Base-by-base conservation (phyloP, 1,140 invertebrate species). In the Plectrocnemia conspersa region DNA sequence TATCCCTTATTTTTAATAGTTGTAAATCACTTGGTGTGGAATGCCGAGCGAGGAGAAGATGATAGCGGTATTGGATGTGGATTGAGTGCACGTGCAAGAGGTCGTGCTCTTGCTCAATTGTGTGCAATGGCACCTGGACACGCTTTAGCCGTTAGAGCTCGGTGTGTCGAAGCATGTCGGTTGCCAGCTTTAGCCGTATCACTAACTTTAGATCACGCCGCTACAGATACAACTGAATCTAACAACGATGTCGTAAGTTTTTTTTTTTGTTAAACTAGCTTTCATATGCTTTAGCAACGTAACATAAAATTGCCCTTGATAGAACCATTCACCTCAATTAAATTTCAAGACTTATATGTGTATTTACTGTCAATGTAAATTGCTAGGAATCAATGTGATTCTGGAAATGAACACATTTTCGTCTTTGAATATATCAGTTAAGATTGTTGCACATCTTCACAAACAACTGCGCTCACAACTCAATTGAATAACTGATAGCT, bases 41-140 rank as follows among this genome's bases (percentile, higher is more conserved):
- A 89, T 75, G 91, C 91, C 36, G 93, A 96, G 65, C 85, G 87
- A 65, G 86, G 89, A 64, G 93, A 94, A 66, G 90, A 92, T 24
- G 78, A 83, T 55, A 88, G 89, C 11, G 79, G 70, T 2, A 68
- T 72, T 19, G 63, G 71, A 55, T 68, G 71, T 3, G 71, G 69
- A 61, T 23, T 50, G 1, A 35, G 47, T 38, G 54, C 54, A 9
- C 50, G 59, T 10, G 54, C 55, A 16, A 36, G 60, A 33, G 48
- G 56, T 24, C 75, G 83, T 47, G 81, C 92, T 18, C 74, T 97
- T 11, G 82, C 82, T 44, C 81, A 83, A 58, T 68, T 98, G 1
- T 95, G 92, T 72, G 81, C 86, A 65, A 93, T 95, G 84, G 94
- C 93, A 73, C 92, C 93, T 1, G 80, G 81, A 27, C 86, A 93